Evolutionary conservation across 2,888 invertebrate species (phyloP).

Genomic region (Athalia rosae): DNA sequence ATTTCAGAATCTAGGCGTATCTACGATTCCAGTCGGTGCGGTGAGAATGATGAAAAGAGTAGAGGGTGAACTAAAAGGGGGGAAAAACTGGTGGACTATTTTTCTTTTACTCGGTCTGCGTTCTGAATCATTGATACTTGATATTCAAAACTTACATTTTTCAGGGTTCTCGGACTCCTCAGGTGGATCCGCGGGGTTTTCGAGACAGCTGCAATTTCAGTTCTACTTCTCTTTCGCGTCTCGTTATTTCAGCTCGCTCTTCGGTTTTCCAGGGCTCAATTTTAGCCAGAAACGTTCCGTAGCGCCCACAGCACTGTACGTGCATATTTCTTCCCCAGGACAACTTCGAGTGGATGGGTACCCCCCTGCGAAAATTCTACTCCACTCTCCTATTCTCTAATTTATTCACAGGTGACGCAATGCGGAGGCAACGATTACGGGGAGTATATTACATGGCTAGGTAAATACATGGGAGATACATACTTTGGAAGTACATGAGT

Average conservation of each 20-base stretch:
- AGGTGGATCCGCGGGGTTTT: too few species aligned
- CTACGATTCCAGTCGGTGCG: too few species aligned
- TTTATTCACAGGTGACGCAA: conserved; percentile 36
- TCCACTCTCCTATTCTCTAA: conserved; percentile 12
- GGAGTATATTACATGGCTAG: not conserved
- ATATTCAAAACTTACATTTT: not conserved
- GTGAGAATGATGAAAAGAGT: not conserved
- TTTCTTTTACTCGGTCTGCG: not conserved
- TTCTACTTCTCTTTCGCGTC: not conserved
- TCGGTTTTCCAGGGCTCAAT: not conserved
- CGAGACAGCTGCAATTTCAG: not conserved
- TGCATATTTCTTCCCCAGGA: not conserved
- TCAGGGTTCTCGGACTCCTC: not conserved
- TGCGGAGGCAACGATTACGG: conserved; percentile 5
- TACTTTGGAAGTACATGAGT: too few species aligned
- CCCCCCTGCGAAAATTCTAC: not conserved
- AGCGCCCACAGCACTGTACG: not conserved
- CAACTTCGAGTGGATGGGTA: not conserved
- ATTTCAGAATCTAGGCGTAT: not conserved
- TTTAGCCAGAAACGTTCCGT: too few species aligned
- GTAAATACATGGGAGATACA: not conserved
- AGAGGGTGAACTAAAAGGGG: not conserved
- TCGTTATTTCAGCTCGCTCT: not conserved
- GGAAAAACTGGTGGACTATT: not conserved
- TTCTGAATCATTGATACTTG: not conserved